Percentiles rank a stretch among this genome's conserved stretches.
Conservation (phyloP, 2,888 invertebrate species). For the Aphelenchoides bicaudatus region DNA sequence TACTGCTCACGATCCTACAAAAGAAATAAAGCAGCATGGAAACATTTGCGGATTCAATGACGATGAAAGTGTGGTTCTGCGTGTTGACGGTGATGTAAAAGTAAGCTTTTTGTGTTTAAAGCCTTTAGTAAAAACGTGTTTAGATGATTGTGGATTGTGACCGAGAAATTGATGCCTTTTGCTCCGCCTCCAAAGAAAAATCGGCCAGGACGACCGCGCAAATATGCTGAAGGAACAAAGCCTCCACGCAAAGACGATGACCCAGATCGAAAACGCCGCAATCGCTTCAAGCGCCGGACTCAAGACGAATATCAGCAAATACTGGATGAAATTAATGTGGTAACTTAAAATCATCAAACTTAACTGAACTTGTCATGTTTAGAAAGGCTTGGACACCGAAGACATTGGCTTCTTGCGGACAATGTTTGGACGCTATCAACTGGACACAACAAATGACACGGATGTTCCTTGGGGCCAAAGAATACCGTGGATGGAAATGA, state of each 20-base stretch:
- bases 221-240: conserved; percentile 13
- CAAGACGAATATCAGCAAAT: background rate
- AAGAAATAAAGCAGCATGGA: background rate
- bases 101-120: too few relatives aligned
- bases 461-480: conserved; percentile 17
- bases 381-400: conserved; percentile 14
- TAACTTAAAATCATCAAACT: too few relatives aligned
- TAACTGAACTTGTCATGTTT: too few relatives aligned
- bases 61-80: conserved; percentile 3
- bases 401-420: conserved; percentile 16
- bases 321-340: background rate
- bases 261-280: background rate
- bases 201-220: conserved; percentile 13
- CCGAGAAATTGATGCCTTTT: background rate
- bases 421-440: conserved; percentile 7
- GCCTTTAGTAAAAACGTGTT: too few relatives aligned
- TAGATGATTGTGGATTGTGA: conserved; percentile 14
- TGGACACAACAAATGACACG: conserved; percentile 12
- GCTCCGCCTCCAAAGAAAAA: conserved; percentile 8
- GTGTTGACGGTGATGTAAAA: conserved; percentile 11
- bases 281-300: background rate
- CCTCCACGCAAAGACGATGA: conserved; percentile 11
- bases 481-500: conserved; percentile 17
- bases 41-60: background rate
- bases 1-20: background rate